Evolutionary conservation across 2,113 vertebrate species (phyloP).

Genomic region (Xiphorhynchus elegans): DNA sequence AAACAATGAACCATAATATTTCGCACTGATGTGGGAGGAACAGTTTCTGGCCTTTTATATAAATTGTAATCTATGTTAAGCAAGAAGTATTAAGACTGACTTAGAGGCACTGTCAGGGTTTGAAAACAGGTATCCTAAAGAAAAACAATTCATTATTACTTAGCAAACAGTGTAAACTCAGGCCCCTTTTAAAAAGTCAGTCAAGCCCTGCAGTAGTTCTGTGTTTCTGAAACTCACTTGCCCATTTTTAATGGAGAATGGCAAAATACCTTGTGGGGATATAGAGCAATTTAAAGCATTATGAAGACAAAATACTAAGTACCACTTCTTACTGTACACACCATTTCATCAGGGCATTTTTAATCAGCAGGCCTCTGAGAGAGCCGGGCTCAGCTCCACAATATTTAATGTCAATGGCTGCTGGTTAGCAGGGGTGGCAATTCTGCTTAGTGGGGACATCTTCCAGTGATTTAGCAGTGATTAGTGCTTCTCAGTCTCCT

Average conservation of each 20-base stretch:
- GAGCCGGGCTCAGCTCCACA: slow-evolving; percentile 2
- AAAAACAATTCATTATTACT: background rate
- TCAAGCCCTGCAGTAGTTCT: background rate
- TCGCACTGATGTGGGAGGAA: background rate
- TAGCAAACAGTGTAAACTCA: background rate
- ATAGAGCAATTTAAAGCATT: slow-evolving; percentile 24
- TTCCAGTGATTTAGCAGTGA: slow-evolving; percentile 65
- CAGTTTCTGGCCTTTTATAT: background rate
- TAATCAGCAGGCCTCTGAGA: slow-evolving; percentile 60
- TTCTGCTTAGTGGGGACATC: slow-evolving; percentile 66
- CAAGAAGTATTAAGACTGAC: background rate
- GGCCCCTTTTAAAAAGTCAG: background rate
- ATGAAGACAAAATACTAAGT: slow-evolving; percentile 60
- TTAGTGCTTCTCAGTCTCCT: slow-evolving; percentile 54
- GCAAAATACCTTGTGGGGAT: slow-evolving; percentile 39
- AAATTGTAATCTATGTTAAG: background rate
- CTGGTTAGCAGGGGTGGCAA: slow-evolving; percentile 64
- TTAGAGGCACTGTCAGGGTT: background rate
- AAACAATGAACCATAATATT: slow-evolving; percentile 5
- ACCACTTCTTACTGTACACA: slow-evolving; percentile 52
- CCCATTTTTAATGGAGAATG: slow-evolving; percentile 39
- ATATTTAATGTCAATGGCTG: slow-evolving; percentile 59
- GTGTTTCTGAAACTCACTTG: background rate
- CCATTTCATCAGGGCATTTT: slow-evolving; percentile 59
- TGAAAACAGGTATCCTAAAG: background rate